phyloP scores from a whole-genome alignment of 2,797 vertebrate species.

The Sciurus vulgaris region DNA sequence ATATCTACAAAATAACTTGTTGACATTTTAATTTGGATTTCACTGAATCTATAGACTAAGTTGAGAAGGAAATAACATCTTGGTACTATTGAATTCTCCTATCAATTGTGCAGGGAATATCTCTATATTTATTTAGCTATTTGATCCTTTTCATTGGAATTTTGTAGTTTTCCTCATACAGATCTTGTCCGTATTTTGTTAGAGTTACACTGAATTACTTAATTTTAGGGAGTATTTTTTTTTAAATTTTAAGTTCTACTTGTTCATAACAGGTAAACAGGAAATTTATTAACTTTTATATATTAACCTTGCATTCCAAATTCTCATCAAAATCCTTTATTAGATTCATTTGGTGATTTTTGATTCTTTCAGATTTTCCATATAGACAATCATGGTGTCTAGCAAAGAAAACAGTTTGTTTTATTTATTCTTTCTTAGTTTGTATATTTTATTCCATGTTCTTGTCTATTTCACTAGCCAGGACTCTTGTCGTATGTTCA shows the following conservation, averaged over 20 bases:
- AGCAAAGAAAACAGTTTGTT: neutral
- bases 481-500: neutral
- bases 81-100: neutral
- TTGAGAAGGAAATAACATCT: neutral
- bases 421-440: neutral
- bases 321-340: neutral
- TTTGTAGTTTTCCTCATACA: neutral
- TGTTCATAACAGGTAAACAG: neutral
- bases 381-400: neutral
- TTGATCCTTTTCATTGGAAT: neutral
- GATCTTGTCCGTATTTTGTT: neutral
- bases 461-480: neutral
- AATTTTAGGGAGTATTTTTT: fast-evolving
- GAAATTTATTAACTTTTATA: neutral
- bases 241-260: neutral
- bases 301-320: neutral
- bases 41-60: neutral
- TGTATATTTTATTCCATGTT: neutral
- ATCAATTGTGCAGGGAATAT: neutral
- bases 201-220: neutral
- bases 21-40: neutral
- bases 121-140: neutral
- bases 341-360: neutral
- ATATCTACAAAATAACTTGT: neutral
- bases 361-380: neutral